Conservation (phyloP, 35 echinoderm and acorn worm genomes). For the Chiridota heheva region DNA sequence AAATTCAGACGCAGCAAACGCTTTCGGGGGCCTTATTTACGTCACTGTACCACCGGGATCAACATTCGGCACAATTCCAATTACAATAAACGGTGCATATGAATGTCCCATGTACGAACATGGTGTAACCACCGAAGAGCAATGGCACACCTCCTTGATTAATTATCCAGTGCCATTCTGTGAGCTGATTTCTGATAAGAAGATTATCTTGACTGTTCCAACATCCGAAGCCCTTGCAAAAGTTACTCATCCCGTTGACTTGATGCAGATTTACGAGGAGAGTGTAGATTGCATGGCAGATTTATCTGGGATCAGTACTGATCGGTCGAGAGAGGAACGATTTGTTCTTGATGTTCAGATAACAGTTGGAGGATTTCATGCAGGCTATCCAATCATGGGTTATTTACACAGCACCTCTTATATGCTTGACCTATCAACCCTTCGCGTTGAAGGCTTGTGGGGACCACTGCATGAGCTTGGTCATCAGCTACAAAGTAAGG, state of each 20-base stretch:
- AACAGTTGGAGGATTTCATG: background rate
- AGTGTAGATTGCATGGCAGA: background rate
- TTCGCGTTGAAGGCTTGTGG: background rate
- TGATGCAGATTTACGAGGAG: background rate
- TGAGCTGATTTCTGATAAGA: background rate
- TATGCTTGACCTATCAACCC: background rate
- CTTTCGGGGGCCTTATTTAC: slow-evolving; percentile 12
- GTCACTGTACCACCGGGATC: background rate
- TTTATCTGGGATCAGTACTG: background rate
- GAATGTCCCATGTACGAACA: background rate
- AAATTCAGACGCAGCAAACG: background rate
- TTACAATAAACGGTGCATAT: background rate
- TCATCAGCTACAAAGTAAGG: background rate
- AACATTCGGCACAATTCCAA: background rate
- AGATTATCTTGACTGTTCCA: slow-evolving; percentile 5
- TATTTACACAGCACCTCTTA: background rate
- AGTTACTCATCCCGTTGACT: background rate
- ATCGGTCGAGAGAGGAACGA: background rate
- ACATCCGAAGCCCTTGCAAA: background rate
- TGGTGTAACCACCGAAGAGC: background rate
- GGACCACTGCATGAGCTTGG: too few species aligned
- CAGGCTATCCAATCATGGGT: too few species aligned
- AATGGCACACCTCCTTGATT: background rate
- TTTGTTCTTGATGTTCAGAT: slow-evolving; percentile 18
- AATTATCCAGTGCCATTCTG: background rate